Conservation (phyloP, 2,888 invertebrate genomes). For the Drosophila birchii region DNA sequence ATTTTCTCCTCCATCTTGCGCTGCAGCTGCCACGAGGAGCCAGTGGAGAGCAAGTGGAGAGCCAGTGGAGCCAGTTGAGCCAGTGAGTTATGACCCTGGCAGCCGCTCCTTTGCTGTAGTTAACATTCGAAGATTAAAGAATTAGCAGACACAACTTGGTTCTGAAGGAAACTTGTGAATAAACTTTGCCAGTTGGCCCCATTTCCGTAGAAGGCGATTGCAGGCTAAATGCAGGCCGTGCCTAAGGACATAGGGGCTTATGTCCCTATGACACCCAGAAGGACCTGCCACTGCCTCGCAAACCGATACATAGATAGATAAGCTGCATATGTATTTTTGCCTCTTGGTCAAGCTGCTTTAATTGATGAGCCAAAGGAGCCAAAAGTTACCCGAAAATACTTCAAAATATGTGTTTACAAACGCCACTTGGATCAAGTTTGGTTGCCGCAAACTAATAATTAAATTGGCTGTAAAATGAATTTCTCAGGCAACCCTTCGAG, state of each 20-base stretch:
- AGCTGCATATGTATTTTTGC: conserved; percentile 1
- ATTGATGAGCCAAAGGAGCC: neutral
- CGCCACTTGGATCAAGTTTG: neutral
- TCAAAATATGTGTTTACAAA: neutral
- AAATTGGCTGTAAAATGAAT: neutral
- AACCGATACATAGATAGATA: neutral
- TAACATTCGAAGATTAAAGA: conserved; percentile 17
- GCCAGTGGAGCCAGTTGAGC: neutral
- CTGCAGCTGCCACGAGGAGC: conserved; percentile 34
- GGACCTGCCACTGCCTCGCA: neutral
- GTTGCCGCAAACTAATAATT: conserved; percentile 1
- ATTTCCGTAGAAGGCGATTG: neutral
- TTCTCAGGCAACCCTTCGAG: neutral
- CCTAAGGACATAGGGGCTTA: neutral
- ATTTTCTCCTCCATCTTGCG: conserved; percentile 26
- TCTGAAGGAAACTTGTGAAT: conserved; percentile 12
- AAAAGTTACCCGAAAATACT: neutral
- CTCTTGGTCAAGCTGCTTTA: neutral
- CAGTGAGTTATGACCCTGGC: conserved; percentile 35
- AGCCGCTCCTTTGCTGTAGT: conserved; percentile 2
- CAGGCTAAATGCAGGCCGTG: neutral
- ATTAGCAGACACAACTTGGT: conserved; percentile 16
- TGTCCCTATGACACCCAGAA: conserved; percentile 3
- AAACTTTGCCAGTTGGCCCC: conserved; percentile 11
- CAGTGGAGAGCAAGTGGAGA: neutral